Conservation (phyloP, 2,113 vertebrate species). For the Semicossyphus pulcher region DNA sequence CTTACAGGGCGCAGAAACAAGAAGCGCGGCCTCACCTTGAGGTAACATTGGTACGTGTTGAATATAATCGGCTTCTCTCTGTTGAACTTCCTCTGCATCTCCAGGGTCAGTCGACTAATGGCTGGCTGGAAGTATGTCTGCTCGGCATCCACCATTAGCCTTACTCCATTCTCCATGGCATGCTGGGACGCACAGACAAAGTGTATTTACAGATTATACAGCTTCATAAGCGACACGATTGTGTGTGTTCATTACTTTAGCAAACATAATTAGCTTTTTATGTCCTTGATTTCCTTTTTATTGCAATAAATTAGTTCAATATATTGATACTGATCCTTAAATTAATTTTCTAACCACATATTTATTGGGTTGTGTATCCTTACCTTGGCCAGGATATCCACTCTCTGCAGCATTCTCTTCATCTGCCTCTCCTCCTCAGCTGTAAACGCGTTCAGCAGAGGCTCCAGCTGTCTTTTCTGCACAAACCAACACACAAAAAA, state of each 20-base stretch:
- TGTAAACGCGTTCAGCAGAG: slow-evolving; percentile 86
- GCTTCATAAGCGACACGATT: not conserved
- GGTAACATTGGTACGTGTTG: slow-evolving; percentile 97
- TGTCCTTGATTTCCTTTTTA: too few species aligned
- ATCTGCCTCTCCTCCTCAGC: slow-evolving; percentile 93
- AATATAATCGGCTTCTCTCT: slow-evolving; percentile 87
- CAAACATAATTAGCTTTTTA: too few species aligned
- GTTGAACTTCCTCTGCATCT: slow-evolving; percentile 93
- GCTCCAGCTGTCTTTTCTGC: slow-evolving; percentile 91
- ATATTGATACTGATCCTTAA: not conserved
- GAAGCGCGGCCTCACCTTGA: slow-evolving; percentile 82
- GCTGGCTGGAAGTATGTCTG: slow-evolving; percentile 98
- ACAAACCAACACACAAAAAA: slow-evolving; percentile 21
- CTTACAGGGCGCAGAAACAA: not conserved
- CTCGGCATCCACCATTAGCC: slow-evolving; percentile 95
- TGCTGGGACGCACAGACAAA: slow-evolving; percentile 77
- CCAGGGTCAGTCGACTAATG: slow-evolving; percentile 90
- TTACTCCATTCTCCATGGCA: slow-evolving; percentile 85
- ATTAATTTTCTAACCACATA: not conserved
- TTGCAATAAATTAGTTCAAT: too few species aligned
- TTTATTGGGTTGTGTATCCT: not conserved
- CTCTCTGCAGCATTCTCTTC: slow-evolving; percentile 92
- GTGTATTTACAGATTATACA: not conserved
- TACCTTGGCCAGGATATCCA: slow-evolving; percentile 92
- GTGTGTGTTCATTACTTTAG: too few species aligned